These are phyloP conservation scores for Procapra przewalskii DNA, from an alignment of 2,113 vertebrate genomes.

Conservation along the genomic window DNA sequence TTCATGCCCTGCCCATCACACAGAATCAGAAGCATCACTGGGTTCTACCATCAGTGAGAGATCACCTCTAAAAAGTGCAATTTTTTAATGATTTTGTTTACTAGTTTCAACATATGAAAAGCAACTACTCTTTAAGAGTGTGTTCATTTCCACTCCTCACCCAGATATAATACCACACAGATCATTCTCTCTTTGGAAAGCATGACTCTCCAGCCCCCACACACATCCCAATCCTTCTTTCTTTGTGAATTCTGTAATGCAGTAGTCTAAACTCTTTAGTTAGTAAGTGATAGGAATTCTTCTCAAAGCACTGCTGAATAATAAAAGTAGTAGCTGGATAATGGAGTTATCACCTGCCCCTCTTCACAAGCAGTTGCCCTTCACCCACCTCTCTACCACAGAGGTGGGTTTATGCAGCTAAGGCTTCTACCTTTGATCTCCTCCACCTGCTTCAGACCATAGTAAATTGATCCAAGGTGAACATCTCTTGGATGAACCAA, in stretches of 20 bases:
- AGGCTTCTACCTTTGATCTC: neutral
- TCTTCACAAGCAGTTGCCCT: neutral
- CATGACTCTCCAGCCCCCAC: neutral
- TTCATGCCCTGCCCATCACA: neutral
- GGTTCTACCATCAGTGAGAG: neutral
- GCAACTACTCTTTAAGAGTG: neutral
- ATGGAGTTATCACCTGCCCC: neutral
- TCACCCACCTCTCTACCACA: accelerated
- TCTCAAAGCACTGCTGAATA: neutral
- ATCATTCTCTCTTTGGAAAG: neutral
- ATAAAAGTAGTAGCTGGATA: neutral
- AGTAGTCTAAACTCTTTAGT: neutral
- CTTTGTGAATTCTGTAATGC: neutral
- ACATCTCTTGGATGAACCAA: neutral
- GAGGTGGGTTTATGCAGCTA: neutral
- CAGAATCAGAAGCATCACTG: neutral
- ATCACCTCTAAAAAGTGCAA: neutral
- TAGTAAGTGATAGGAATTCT: neutral
- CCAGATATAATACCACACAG: neutral
- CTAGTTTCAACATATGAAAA: neutral
- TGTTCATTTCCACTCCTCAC: neutral
- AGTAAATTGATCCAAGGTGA: neutral
- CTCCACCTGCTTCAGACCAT: accelerated
- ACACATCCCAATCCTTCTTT: neutral
- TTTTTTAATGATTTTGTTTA: neutral